Evolutionary conservation across 2,888 invertebrate species (phyloP), one percentile per base, ranked within the genome.

Genomic region (Campopleginae sp.): DNA sequence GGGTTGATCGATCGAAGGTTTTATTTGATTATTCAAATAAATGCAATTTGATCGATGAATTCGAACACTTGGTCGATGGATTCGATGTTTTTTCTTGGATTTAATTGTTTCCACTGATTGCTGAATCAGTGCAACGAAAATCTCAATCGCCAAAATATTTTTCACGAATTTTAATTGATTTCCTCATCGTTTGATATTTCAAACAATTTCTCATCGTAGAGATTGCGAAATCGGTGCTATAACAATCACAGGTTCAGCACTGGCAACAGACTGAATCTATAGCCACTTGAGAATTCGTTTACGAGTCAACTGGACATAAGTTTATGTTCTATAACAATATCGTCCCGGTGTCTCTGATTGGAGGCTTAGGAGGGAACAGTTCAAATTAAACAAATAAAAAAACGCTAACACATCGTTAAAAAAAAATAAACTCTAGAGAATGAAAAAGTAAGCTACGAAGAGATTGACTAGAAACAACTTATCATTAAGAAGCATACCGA

Each of bases 321-420:
- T 14, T 58, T 58, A n/a, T n/a, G 23, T 89, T 88, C 70, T 63
- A 38, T 48, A 90, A 88, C 70, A 89, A 87, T 33, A 88, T 86
- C 63, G 89, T 87, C 91, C 90, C 90, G 76, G 87, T 90, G 80
- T 92, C 90, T 90, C 84, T 2, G 90, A 91, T 42, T 82, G 76
- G 54, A 61, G 72, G 51, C 46, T 14, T 23, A 44, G 19, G 19
- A 5, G 12, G 7, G 19, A 48, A 65, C 7, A 19, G n/a, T 7
- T n/a, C 6, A 17, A 31, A 70, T 7, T 31, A 8, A 46, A 23
- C 7, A 23, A 17, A 44, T n/a, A n/a, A n/a, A n/a, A n/a, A n/a
- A n/a, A n/a, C n/a, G n/a, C n/a, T n/a, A 70, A 68, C 14, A 1
- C 14, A 3, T 12, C 31, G 17, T 44, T 12, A 68, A 19, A 42